phyloP scores from a whole-genome alignment of 2,797 vertebrate genomes.

The Australoheros facetus region DNA sequence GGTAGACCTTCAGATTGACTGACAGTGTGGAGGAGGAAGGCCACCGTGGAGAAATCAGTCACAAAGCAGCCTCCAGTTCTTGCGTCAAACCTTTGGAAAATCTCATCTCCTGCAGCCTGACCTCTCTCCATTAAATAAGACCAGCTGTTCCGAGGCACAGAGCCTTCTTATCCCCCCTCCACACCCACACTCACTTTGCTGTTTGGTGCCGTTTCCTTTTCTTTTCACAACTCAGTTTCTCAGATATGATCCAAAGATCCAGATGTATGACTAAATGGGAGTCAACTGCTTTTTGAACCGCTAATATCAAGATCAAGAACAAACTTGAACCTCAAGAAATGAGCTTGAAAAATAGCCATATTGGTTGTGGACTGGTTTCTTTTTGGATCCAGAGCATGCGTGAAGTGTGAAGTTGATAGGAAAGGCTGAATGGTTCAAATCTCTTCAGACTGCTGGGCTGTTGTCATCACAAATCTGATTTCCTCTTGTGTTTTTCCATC shows the following conservation, averaged over 20 bases:
- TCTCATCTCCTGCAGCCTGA: not conserved
- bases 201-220: not conserved
- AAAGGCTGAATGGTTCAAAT: not conserved
- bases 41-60: not conserved
- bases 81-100: not conserved
- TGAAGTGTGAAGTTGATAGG: not conserved
- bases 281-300: not conserved
- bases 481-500: not conserved
- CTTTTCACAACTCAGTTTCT: not conserved
- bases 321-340: not conserved
- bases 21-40: constrained; percentile 15
- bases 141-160: not conserved
- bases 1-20: not conserved
- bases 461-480: not conserved
- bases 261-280: too few species aligned
- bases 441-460: not conserved
- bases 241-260: not conserved
- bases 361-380: not conserved
- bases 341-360: not conserved
- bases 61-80: not conserved
- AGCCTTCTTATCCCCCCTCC: not conserved
- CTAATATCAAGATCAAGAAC: not conserved
- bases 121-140: not conserved
- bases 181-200: not conserved
- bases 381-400: not conserved